Conservation (phyloP, 2,888 invertebrate species). For the Gymnoscelis rufifasciata region DNA sequence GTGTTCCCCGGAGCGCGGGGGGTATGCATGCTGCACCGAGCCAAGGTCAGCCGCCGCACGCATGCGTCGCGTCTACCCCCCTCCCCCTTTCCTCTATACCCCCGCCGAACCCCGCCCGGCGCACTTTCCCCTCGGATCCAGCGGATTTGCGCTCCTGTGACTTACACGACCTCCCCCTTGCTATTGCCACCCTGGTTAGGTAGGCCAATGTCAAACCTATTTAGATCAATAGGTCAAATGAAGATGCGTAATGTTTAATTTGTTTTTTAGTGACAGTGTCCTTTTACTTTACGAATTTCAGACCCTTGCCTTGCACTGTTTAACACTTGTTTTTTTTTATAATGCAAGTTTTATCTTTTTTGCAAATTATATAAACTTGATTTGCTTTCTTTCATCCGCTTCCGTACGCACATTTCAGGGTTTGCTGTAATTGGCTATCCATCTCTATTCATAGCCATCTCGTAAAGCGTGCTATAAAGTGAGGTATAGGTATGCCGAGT, state of each 20-base stretch:
- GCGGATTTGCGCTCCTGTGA: constrained; percentile 51
- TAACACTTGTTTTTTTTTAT: no score
- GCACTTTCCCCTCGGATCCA: constrained; percentile 23
- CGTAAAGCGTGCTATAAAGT: constrained; percentile 23
- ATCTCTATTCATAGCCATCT: constrained; percentile 11
- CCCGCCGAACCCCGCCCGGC: constrained; percentile 1
- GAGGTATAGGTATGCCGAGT: constrained; percentile 16
- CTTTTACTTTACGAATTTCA: no score
- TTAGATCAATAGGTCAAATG: constrained; percentile 31
- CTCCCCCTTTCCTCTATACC: background rate
- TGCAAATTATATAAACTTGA: background rate
- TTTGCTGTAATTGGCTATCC: constrained; percentile 20
- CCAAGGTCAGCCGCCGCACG: constrained; percentile 74
- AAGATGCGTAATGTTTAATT: constrained; percentile 12
- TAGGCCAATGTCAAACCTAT: constrained; percentile 30
- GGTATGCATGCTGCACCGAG: constrained; percentile 74
- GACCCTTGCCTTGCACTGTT: no score
- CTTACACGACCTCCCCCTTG: constrained; percentile 48
- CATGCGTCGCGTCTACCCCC: constrained; percentile 57
- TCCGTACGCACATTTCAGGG: constrained; percentile 39
- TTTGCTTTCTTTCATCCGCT: constrained; percentile 31
- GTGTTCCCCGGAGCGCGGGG: background rate
- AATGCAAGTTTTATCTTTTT: no score
- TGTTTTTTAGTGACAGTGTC: no score
- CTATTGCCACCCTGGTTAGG: constrained; percentile 30